Base-by-base conservation (phyloP, 1,140 invertebrate genomes). In the Hermetia illucens region DNA sequence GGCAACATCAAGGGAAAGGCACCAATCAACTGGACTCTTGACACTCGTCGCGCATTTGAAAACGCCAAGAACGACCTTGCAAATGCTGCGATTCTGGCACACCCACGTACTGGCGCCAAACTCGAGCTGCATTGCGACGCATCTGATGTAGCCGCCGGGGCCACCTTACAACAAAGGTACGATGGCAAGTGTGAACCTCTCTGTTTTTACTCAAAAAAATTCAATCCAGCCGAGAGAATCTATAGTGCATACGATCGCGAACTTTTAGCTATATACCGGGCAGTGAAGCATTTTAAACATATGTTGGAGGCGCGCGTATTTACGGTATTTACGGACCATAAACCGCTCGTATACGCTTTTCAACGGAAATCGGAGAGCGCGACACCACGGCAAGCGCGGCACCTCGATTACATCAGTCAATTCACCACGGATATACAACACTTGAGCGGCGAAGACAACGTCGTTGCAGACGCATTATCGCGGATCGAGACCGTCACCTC, bases 171-270 rank as follows among this genome's bases (percentile, higher is more conserved):
- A 22, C 46, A 54, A 37, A 20, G n/a, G 6, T 10, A 4, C 6
- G 8, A 8, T 4, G 9, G 5, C 4, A 19, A 19, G 6, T 19
- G 4, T 5, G 9, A 34, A 19, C 33, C 17, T 5, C 5, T 19
- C 8, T 5, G 6, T 16, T 34, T 16, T 15, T 34, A 19, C 15
- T 5, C 17, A 5, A 18, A 21, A 10, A 34, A 18, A 16, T 27
- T 38, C 40, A 34, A 31, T 5, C 19, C 38, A 12, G 30, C 50
- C 13, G 36, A 58, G 39, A 24, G 13, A n/a, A 52, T 45, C 8
- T 58, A 55, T 34, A 45, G 43, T 39, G 49, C 52, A 2, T 56
- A 51, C 25, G 47, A 54, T 42, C 31, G 45, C 17, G 40, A 61
- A 30, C 44, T 58, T 1, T 33, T 47, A 18, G 55, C 50, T 2